Percentiles rank a stretch among this genome's conserved stretches.
These are phyloP conservation scores for Hemicordylus capensis DNA, from an alignment of 2,113 vertebrate genomes.

Conservation along the genomic window DNA sequence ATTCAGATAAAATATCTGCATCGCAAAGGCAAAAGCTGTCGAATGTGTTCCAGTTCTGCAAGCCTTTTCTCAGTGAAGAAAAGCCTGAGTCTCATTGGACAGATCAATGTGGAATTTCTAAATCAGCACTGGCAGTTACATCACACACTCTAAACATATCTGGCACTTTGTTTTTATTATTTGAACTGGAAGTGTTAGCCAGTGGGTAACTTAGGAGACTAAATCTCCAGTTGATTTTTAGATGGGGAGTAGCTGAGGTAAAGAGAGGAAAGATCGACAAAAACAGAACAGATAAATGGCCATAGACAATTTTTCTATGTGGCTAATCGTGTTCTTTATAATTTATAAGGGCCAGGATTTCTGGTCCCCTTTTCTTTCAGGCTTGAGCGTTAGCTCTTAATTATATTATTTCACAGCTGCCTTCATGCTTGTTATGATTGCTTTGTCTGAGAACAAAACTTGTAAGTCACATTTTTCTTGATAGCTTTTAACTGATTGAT, in stretches of 20 bases:
- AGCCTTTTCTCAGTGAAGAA: background rate
- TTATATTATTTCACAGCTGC: too few relatives aligned
- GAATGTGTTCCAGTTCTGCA: background rate
- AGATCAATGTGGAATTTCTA: background rate
- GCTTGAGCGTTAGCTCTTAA: too few relatives aligned
- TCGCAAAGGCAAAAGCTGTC: background rate
- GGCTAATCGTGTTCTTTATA: background rate
- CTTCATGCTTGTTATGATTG: too few relatives aligned
- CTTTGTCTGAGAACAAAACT: too few relatives aligned
- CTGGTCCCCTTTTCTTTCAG: too few relatives aligned
- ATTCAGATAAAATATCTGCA: background rate
- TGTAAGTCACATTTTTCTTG: too few relatives aligned
- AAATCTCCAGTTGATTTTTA: background rate
- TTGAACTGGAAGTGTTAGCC: background rate
- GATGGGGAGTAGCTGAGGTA: background rate
- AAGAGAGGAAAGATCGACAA: background rate
- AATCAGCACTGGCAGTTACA: background rate
- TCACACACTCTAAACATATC: background rate
- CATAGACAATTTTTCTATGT: background rate
- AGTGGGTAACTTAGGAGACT: background rate
- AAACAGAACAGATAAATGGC: background rate
- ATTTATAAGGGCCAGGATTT: background rate
- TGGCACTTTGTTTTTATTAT: background rate
- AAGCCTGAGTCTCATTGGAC: background rate
- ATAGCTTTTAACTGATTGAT: too few relatives aligned